These are phyloP conservation scores for Symphodus melops DNA, from an alignment of 2,113 vertebrate species.

Conservation along the genomic window DNA sequence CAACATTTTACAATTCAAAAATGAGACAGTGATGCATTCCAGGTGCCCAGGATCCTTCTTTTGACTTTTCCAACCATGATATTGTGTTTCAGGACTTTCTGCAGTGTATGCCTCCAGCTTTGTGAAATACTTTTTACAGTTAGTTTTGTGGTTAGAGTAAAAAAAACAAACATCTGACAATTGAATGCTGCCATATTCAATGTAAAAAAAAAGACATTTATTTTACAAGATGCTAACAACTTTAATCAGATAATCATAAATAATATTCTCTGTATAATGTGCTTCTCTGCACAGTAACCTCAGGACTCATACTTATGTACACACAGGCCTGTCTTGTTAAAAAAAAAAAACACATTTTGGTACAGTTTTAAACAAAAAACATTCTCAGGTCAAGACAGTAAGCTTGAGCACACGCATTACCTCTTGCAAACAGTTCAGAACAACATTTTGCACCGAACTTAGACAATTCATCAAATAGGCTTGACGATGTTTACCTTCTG, in stretches of 20 bases:
- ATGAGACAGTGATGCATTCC: not conserved
- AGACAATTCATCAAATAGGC: slow-evolving; percentile 11
- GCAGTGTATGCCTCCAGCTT: not conserved
- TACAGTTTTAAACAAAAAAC: slow-evolving; percentile 3
- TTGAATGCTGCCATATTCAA: too few species aligned
- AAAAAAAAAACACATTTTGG: not conserved
- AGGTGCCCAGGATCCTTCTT: not conserved
- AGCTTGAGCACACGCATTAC: slow-evolving; percentile 19
- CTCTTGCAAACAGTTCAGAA: slow-evolving; percentile 22
- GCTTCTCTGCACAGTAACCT: slow-evolving; percentile 27
- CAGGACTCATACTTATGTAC: slow-evolving; percentile 1
- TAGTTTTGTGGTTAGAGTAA: not conserved
- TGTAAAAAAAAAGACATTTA: not conserved
- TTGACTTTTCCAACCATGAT: not conserved
- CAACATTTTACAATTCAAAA: not conserved
- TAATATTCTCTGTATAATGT: not conserved
- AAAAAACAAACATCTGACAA: not conserved
- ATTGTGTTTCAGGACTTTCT: not conserved
- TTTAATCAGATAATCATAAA: slow-evolving; percentile 5
- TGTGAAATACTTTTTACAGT: not conserved
- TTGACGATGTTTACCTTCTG: slow-evolving; percentile 49
- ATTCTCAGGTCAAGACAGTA: slow-evolving; percentile 29
- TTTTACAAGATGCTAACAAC: slow-evolving; percentile 1
- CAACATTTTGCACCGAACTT: slow-evolving; percentile 25
- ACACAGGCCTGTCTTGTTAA: not conserved